These are phyloP conservation scores for Syngnathus rostellatus DNA, from an alignment of 2,797 vertebrate genomes.

Conservation along the genomic window DNA sequence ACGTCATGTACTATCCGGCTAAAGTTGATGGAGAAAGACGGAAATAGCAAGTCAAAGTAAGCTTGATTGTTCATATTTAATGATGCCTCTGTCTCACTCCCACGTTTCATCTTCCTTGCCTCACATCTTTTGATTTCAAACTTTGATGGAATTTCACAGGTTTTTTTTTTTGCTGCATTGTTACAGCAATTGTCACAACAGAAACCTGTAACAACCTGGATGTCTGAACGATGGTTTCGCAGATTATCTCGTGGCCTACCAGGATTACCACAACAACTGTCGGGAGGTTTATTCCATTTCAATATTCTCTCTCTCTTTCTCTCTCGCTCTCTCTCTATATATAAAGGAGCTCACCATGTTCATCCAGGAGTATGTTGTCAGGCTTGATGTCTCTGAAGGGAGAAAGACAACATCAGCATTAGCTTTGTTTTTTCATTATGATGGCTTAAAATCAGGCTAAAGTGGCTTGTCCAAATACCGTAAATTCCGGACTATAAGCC, in stretches of 20 bases:
- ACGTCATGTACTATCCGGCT: not conserved
- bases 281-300: constrained; percentile 21
- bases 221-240: constrained; percentile 19
- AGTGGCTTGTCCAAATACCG: too few species aligned
- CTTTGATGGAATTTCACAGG: too few species aligned
- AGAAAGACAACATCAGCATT: constrained; percentile 33
- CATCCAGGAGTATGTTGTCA: constrained; percentile 95
- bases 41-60: not conserved
- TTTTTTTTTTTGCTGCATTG: too few species aligned
- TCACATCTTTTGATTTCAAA: not conserved
- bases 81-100: too few species aligned
- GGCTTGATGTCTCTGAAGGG: constrained; percentile 90
- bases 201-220: not conserved
- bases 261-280: constrained; percentile 45
- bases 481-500: too few species aligned
- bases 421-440: constrained; percentile 1
- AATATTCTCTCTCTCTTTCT: constrained; percentile 8
- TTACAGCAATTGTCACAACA: not conserved
- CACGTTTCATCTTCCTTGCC: not conserved
- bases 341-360: constrained; percentile 76
- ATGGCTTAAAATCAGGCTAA: not conserved
- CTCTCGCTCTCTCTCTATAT: not conserved
- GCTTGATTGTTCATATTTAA: not conserved
- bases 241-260: constrained; percentile 33
- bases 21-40: too few species aligned